Percentiles rank a stretch among this genome's conserved stretches.
phyloP scores from a whole-genome alignment of 2,113 vertebrate genomes.

The Callorhinus ursinus region DNA sequence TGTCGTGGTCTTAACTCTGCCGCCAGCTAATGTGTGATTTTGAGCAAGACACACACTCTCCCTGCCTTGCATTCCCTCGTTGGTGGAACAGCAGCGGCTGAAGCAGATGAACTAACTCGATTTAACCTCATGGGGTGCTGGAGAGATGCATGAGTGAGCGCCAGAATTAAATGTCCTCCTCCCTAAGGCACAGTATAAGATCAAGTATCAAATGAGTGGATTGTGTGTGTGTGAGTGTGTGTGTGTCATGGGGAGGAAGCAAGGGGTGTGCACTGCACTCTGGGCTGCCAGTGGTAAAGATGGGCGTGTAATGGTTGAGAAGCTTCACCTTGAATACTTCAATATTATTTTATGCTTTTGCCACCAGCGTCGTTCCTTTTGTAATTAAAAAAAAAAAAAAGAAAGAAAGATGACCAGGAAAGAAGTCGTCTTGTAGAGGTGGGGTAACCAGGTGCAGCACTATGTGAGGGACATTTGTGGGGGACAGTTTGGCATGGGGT shows the following conservation, averaged over 20 bases:
- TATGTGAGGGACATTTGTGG: background rate
- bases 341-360: constrained; percentile 17
- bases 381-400: background rate
- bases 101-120: background rate
- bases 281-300: background rate
- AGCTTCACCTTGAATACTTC: background rate
- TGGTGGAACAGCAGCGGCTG: background rate
- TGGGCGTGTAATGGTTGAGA: background rate
- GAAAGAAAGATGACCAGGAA: background rate
- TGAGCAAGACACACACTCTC: background rate
- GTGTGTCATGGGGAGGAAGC: background rate
- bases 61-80: background rate
- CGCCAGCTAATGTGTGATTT: constrained; percentile 11
- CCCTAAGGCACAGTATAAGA: background rate
- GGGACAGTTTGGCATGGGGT: background rate
- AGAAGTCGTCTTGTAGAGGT: background rate
- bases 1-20: background rate
- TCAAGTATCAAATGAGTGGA: background rate
- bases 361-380: background rate
- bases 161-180: constrained; percentile 32
- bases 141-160: background rate
- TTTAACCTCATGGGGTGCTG: background rate
- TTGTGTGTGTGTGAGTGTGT: background rate
- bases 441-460: background rate
- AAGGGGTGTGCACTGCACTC: background rate